Percentiles rank a stretch among this genome's conserved stretches.
phyloP scores from a whole-genome alignment of 2,888 invertebrate species.

The Cerastis leucographa region DNA sequence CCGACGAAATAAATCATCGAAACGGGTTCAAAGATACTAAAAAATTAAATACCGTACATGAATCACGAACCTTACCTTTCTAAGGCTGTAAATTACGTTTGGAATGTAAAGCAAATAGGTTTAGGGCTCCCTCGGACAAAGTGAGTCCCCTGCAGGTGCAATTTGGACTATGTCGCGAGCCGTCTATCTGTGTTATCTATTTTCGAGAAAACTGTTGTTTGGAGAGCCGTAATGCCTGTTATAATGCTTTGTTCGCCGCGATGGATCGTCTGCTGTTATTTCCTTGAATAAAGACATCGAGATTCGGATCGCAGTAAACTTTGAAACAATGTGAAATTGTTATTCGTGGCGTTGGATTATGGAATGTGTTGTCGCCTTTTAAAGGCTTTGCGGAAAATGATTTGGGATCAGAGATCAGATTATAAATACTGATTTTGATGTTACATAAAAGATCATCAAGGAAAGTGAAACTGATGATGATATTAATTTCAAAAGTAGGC shows the following conservation, averaged over 20 bases:
- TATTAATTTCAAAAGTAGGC: not conserved
- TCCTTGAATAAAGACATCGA: conserved; percentile 76
- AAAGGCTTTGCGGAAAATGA: not conserved
- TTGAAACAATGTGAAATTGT: conserved; percentile 39
- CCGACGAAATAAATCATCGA: conserved; percentile 21
- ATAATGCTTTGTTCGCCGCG: conserved; percentile 63
- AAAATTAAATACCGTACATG: conserved; percentile 1
- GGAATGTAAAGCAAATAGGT: conserved; percentile 51
- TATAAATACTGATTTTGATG: not conserved
- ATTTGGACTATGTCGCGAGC: conserved; percentile 60
- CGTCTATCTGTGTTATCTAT: conserved; percentile 56
- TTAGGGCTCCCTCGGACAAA: conserved; percentile 45
- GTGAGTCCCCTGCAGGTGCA: conserved; percentile 52
- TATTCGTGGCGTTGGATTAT: not conserved
- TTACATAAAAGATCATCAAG: not conserved
- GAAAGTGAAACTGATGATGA: not conserved
- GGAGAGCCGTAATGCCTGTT: conserved; percentile 61
- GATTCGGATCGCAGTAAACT: conserved; percentile 67
- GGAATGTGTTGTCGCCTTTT: conserved; percentile 13
- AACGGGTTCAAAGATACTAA: conserved; percentile 41
- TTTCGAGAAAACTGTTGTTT: conserved; percentile 66
- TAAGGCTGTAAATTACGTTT: conserved; percentile 36
- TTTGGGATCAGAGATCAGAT: not conserved
- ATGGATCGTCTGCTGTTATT: conserved; percentile 68
- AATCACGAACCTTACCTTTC: conserved; percentile 30